phyloP scores from a whole-genome alignment of 2,113 vertebrate genomes.

The Prolemur simus region DNA sequence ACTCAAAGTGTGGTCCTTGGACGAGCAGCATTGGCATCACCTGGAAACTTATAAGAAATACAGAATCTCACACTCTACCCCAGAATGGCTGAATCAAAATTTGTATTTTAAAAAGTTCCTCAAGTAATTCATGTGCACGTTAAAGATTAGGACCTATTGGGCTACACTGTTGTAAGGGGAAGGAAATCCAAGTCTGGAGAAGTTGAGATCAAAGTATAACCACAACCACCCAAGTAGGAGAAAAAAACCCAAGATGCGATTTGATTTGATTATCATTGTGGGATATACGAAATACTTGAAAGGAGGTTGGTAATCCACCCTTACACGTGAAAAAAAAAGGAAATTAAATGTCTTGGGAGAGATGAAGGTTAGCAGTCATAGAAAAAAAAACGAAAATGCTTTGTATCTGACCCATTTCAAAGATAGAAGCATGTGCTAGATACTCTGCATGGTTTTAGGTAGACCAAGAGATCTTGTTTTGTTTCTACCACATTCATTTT shows the following conservation, averaged over 20 bases:
- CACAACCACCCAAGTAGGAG: background rate
- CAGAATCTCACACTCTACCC: background rate
- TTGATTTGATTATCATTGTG: background rate
- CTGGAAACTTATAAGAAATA: background rate
- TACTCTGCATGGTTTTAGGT: background rate
- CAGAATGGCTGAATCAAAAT: background rate
- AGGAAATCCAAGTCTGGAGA: background rate
- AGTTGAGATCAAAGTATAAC: background rate
- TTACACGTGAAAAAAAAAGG: background rate
- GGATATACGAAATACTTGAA: background rate
- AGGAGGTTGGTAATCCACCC: background rate
- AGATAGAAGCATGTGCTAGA: background rate
- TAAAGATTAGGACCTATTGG: background rate
- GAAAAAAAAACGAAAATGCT: background rate
- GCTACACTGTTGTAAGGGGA: accelerated
- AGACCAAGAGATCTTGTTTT: background rate
- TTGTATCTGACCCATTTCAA: background rate
- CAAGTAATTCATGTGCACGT: no score
- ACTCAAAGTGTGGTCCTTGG: background rate
- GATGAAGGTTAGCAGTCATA: background rate
- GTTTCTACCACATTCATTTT: background rate
- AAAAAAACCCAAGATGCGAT: background rate
- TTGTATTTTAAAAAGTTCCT: background rate
- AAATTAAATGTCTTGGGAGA: background rate
- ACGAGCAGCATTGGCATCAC: background rate